These are phyloP conservation scores for Meloidogyne floridensis DNA, from an alignment of 1,140 invertebrate species.

Conservation along the genomic window DNA sequence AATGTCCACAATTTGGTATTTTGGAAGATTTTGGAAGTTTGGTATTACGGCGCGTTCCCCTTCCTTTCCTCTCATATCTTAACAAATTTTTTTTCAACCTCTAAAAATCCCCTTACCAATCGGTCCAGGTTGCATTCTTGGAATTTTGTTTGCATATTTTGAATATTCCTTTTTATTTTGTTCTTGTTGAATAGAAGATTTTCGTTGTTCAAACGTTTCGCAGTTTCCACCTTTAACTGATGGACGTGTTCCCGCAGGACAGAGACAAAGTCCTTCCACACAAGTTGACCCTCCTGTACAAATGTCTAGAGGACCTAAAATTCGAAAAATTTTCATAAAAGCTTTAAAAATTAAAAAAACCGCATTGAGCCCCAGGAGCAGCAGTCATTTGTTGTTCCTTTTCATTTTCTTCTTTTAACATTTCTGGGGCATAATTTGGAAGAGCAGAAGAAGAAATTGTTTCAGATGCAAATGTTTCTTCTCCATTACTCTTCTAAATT, in stretches of 20 bases:
- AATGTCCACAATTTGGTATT: too few species aligned
- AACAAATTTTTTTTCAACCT: neutral
- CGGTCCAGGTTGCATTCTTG: neutral
- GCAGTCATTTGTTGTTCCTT: neutral
- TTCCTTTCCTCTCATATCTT: neutral
- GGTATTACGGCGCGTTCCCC: too few species aligned
- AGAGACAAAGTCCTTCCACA: conserved; percentile 59
- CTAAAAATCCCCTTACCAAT: neutral
- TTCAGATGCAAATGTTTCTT: neutral
- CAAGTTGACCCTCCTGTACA: conserved; percentile 59
- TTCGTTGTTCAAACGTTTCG: conserved; percentile 35
- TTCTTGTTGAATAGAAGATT: neutral
- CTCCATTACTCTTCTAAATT: neutral
- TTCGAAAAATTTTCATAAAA: neutral
- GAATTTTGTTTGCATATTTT: neutral
- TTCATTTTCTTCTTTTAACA: neutral
- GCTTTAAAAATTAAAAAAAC: conserved; percentile 6
- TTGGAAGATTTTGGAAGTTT: too few species aligned
- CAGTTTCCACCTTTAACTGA: conserved; percentile 40
- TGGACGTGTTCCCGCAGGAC: conserved; percentile 56
- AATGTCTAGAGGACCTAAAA: conserved; percentile 56
- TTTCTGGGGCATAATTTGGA: too few species aligned
- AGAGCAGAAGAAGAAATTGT: neutral
- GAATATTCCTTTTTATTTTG: neutral
- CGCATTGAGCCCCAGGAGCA: conserved; percentile 38